A percentile compares a stretch with the other conserved stretches of the same genome.
These are phyloP conservation scores for Tiaroga cobitis DNA, from an alignment of 2,797 vertebrate genomes.

Conservation along the genomic window DNA sequence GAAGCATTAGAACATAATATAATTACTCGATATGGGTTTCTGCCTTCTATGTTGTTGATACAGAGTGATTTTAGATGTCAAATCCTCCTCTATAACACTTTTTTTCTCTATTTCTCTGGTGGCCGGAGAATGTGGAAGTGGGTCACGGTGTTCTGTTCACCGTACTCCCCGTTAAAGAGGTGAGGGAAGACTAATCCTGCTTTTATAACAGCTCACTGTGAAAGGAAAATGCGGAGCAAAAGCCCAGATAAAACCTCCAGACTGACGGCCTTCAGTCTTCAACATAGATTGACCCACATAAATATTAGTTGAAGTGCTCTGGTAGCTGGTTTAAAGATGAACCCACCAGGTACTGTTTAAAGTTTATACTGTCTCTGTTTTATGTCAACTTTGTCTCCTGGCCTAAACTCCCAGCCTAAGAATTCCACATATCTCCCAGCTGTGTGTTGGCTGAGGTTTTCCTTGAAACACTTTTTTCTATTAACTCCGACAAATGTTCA, in stretches of 20 bases:
- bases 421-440: conserved; percentile 2
- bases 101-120: conserved; percentile 16
- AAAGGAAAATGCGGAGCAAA: conserved; percentile 41
- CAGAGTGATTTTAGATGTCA: neutral
- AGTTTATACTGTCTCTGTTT: neutral
- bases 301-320: neutral
- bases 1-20: neutral
- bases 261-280: neutral
- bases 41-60: neutral
- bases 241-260: conserved; percentile 40
- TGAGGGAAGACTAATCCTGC: conserved; percentile 58
- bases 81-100: neutral
- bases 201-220: conserved; percentile 50
- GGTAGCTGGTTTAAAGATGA: conserved; percentile 3
- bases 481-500: neutral
- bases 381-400: conserved; percentile 11
- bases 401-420: neutral
- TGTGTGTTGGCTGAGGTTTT: neutral
- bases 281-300: conserved; percentile 34
- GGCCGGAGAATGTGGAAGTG: conserved; percentile 41
- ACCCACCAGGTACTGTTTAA: neutral
- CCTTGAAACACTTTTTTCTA: neutral
- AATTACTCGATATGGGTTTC: neutral
- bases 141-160: conserved; percentile 44
- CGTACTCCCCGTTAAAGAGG: conserved; percentile 47